Evolutionary conservation across 2,113 vertebrate species (phyloP).

Genomic region (Numida meleagris): DNA sequence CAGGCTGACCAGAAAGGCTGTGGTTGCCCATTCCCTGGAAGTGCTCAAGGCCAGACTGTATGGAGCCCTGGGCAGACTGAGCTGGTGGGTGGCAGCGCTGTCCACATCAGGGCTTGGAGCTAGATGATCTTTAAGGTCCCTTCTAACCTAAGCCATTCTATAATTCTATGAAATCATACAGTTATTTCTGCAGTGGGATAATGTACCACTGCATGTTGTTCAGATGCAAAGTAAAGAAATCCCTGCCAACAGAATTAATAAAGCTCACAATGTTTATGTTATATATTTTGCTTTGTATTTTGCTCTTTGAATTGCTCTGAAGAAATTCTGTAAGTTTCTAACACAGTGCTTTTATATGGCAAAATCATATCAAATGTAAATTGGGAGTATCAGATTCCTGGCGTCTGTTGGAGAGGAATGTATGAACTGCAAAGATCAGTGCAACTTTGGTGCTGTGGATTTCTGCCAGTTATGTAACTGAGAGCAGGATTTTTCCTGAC

Average conservation of each 20-base stretch:
- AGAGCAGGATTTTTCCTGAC: background rate
- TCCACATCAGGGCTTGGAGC: too few relatives aligned
- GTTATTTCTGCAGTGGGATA: background rate
- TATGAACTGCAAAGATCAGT: background rate
- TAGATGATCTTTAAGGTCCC: too few relatives aligned
- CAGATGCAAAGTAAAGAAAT: background rate
- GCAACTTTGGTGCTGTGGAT: background rate
- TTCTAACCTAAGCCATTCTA: too few relatives aligned
- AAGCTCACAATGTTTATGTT: fast-evolving
- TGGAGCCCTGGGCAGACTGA: too few relatives aligned
- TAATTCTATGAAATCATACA: background rate
- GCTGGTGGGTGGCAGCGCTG: too few relatives aligned
- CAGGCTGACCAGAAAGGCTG: too few relatives aligned
- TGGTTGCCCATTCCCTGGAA: too few relatives aligned
- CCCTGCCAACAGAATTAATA: background rate
- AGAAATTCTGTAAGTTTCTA: background rate
- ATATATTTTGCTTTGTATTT: background rate
- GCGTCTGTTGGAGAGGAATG: background rate
- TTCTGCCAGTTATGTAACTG: background rate
- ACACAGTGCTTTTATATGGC: fast-evolving
- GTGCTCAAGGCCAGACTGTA: too few relatives aligned
- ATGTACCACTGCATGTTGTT: fast-evolving
- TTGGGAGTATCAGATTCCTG: background rate
- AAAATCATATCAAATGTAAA: background rate
- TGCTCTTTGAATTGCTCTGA: background rate